phyloP scores from a whole-genome alignment of 2,113 vertebrate genomes.

The Lipotes vexillifer region DNA sequence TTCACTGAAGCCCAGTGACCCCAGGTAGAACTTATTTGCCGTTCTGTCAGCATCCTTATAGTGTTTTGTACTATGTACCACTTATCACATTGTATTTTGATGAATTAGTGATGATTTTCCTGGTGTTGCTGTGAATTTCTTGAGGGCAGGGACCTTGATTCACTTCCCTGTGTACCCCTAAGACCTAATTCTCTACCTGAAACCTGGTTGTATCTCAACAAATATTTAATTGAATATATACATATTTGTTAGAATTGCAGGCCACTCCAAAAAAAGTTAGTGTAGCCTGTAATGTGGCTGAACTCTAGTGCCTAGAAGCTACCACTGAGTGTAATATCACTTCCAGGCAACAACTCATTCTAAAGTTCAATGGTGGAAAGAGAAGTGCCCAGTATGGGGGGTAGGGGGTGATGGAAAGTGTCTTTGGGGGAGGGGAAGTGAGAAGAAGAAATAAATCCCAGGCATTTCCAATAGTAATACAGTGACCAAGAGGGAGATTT shows the following conservation, averaged over 20 bases:
- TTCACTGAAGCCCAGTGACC: background rate
- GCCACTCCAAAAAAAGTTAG: background rate
- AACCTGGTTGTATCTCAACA: background rate
- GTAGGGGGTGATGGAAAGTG: background rate
- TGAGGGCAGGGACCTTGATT: background rate
- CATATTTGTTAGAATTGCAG: background rate
- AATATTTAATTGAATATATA: background rate
- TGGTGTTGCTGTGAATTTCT: background rate
- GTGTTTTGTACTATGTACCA: no score
- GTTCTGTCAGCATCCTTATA: background rate
- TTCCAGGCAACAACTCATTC: background rate
- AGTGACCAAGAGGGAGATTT: no score
- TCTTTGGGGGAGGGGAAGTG: fast-evolving
- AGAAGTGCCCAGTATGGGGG: background rate
- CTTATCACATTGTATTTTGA: background rate
- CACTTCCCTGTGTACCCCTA: background rate
- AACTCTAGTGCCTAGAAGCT: background rate
- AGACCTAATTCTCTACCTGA: background rate
- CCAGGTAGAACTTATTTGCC: background rate
- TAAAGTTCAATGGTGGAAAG: background rate
- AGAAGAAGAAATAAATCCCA: background rate
- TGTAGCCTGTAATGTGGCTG: no score
- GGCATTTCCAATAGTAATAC: background rate
- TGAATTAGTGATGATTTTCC: background rate
- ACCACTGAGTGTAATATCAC: background rate